These are phyloP conservation scores for Xylota segnis DNA, from an alignment of 2,888 invertebrate genomes.

Conservation along the genomic window DNA sequence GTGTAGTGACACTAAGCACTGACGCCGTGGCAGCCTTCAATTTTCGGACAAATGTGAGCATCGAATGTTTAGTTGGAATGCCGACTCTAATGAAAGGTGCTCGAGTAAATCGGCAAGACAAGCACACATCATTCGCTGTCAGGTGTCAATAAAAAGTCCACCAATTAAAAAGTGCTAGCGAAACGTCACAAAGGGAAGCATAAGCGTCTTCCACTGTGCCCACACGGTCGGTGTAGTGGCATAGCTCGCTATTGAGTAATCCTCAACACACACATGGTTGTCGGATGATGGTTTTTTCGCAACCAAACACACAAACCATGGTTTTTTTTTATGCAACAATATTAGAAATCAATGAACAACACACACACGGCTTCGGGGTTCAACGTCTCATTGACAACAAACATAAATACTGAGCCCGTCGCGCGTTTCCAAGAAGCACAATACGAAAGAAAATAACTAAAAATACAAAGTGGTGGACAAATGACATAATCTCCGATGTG, in stretches of 20 bases:
- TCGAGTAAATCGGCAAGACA: no score
- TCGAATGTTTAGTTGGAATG: no score
- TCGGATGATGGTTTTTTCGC: conserved; percentile 5
- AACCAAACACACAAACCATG: conserved; percentile 14
- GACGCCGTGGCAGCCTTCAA: no score
- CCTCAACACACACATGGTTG: conserved; percentile 16
- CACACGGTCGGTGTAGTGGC: neutral
- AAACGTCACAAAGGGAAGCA: conserved; percentile 31
- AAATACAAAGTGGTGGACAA: conserved; percentile 49
- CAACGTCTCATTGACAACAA: conserved; percentile 58
- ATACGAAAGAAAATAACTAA: conserved; percentile 26
- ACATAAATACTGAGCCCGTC: conserved; percentile 41
- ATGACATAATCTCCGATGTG: conserved; percentile 57
- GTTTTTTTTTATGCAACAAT: conserved; percentile 28
- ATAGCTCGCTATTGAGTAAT: conserved; percentile 43
- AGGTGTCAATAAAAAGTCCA: conserved; percentile 17
- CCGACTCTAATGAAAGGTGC: no score
- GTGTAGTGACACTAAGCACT: no score
- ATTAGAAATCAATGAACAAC: conserved; percentile 51
- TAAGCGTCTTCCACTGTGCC: conserved; percentile 22
- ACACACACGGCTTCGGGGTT: conserved; percentile 39
- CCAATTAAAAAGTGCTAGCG: conserved; percentile 41
- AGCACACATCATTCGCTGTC: neutral
- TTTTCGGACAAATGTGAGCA: no score
- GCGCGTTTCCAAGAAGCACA: conserved; percentile 32